A percentile compares a stretch with the other conserved stretches of the same genome.
phyloP scores from a whole-genome alignment of 2,888 invertebrate genomes.

The Chrysopilus asiliformis region DNA sequence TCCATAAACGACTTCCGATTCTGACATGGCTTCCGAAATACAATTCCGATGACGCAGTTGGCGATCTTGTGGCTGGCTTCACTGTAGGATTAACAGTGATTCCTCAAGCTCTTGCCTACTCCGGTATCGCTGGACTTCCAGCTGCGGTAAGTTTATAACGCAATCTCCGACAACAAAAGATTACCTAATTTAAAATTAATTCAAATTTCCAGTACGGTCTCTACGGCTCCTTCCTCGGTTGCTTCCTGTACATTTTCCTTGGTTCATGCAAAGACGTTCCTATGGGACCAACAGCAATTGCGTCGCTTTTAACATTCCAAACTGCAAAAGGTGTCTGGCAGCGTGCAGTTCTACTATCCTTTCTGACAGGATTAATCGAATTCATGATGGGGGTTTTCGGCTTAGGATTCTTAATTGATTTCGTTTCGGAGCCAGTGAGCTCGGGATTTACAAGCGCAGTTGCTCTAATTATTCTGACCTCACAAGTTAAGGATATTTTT shows the following conservation, averaged over 20 bases:
- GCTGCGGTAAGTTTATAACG: conserved; percentile 40
- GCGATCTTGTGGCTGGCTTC: conserved; percentile 81
- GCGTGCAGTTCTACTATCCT: conserved; percentile 56
- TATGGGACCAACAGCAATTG: conserved; percentile 84
- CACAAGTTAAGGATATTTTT: conserved; percentile 72
- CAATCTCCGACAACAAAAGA: neutral
- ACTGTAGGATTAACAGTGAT: conserved; percentile 90
- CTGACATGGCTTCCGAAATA: conserved; percentile 66
- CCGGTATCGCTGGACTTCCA: conserved; percentile 65
- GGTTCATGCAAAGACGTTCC: conserved; percentile 90
- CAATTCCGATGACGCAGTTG: conserved; percentile 54
- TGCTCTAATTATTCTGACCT: conserved; percentile 74
- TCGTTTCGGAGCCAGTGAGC: conserved; percentile 79
- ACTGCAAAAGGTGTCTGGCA: conserved; percentile 47
- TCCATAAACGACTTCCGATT: conserved; percentile 62
- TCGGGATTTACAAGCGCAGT: conserved; percentile 88
- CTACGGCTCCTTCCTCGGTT: conserved; percentile 86
- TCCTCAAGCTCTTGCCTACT: conserved; percentile 76
- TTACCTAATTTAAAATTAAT: neutral
- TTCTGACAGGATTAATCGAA: conserved; percentile 60
- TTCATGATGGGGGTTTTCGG: conserved; percentile 71
- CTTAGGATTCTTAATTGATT: conserved; percentile 75
- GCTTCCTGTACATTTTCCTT: conserved; percentile 78
- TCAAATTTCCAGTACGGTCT: conserved; percentile 59
- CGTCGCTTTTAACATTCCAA: conserved; percentile 73